phyloP scores from a whole-genome alignment of 2,888 invertebrate genomes.

The Drosophila acutilabella region DNA sequence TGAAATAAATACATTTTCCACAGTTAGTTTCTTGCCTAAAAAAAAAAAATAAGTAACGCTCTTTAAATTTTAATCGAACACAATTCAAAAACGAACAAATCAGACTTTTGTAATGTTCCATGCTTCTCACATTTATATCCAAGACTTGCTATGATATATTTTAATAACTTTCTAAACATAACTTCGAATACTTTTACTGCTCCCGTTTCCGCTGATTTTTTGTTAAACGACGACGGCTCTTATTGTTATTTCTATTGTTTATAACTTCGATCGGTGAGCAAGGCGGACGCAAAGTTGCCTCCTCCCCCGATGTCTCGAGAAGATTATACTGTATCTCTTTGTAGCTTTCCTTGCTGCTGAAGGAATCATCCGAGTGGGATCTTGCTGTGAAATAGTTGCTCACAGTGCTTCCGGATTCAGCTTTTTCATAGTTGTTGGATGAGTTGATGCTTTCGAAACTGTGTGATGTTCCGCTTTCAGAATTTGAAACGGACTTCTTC shows the following conservation, averaged over 20 bases:
- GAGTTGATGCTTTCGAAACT: background rate
- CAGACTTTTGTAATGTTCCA: no score
- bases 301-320: constrained; percentile 2
- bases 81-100: no score
- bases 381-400: constrained; percentile 3
- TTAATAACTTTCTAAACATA: no score
- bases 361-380: background rate
- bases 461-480: background rate
- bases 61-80: no score
- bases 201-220: no score
- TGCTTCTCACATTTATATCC: no score
- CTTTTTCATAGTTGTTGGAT: background rate
- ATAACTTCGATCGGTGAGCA: background rate
- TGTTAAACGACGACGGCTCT: no score
- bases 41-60: no score
- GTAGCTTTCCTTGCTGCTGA: background rate
- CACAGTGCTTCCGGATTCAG: background rate
- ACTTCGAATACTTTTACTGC: no score
- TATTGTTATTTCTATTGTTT: background rate
- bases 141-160: no score
- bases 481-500: background rate
- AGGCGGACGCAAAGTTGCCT: background rate
- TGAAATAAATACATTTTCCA: no score
- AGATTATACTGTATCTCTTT: constrained; percentile 35
- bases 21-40: no score